Evolutionary conservation across 2,113 vertebrate genomes (phyloP).

Genomic region (Bungarus multicinctus): DNA sequence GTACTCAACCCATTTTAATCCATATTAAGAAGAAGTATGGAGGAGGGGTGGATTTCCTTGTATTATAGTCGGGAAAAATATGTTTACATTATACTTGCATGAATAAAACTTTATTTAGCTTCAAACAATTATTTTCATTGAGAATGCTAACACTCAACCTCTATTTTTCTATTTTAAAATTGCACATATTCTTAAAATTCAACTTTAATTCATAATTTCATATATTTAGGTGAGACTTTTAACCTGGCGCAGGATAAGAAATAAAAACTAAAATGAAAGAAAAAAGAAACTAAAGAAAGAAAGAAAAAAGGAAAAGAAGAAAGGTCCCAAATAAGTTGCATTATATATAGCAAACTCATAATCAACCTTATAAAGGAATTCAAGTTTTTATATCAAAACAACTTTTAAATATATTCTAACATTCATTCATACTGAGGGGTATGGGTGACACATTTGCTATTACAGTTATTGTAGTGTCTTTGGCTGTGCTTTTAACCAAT

Average conservation of each 20-base stretch:
- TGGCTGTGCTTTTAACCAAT: background rate
- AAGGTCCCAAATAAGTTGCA: background rate
- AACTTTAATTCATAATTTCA: conserved; percentile 53
- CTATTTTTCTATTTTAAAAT: conserved; percentile 30
- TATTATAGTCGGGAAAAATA: conserved; percentile 25
- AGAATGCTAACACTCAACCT: conserved; percentile 21
- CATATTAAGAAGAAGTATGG: conserved; percentile 44
- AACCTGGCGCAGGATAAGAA: background rate
- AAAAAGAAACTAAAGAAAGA: background rate
- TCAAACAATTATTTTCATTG: conserved; percentile 43
- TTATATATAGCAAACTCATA: background rate
- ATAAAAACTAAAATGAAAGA: background rate
- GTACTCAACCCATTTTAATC: background rate
- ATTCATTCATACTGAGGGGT: background rate
- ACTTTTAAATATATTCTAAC: background rate
- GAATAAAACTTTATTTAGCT: conserved; percentile 32
- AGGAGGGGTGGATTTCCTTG: conserved; percentile 22
- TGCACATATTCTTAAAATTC: background rate
- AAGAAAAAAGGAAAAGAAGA: background rate
- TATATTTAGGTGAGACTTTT: conserved; percentile 20
- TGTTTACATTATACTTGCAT: background rate
- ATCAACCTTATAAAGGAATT: background rate
- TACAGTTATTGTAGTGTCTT: background rate
- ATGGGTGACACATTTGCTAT: background rate
- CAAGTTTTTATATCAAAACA: background rate